Conservation (phyloP, 1,140 invertebrate genomes). For the Drosophila novamexicana region DNA sequence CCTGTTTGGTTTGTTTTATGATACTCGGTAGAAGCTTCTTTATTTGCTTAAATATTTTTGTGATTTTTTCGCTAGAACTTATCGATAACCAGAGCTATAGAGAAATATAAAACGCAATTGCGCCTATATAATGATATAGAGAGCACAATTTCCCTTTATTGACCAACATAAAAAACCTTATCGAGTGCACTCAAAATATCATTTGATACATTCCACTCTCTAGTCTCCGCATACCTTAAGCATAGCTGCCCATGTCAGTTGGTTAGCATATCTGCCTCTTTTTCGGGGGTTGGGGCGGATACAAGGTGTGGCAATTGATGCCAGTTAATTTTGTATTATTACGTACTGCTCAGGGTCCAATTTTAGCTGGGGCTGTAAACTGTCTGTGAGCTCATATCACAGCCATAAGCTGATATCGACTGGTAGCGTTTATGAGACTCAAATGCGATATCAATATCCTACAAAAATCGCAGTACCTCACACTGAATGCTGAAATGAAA, state of each 20-base stretch:
- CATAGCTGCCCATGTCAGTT: neutral
- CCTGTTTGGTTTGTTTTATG: constrained; percentile 35
- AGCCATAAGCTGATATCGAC: constrained; percentile 66
- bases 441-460: constrained; percentile 46
- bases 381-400: constrained; percentile 48
- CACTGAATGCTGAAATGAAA: constrained; percentile 25
- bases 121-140: constrained; percentile 8
- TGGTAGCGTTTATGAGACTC: constrained; percentile 66
- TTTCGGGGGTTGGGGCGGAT: no score
- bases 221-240: neutral
- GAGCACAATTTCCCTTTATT: constrained; percentile 27
- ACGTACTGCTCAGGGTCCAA: constrained; percentile 14
- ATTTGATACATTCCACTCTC: constrained; percentile 2
- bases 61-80: constrained; percentile 33
- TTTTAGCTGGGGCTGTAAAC: constrained; percentile 33
- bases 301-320: neutral
- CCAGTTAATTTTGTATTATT: constrained; percentile 28
- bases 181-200: constrained; percentile 15
- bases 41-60: constrained; percentile 43
- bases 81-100: constrained; percentile 15
- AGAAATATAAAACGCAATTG: constrained; percentile 18
- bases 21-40: constrained; percentile 45
- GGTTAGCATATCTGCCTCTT: constrained; percentile 2
- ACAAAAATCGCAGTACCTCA: constrained; percentile 65
- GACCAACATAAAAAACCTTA: constrained; percentile 5